phyloP scores from a whole-genome alignment of 2,888 invertebrate species.

The Cephus spinipes region DNA sequence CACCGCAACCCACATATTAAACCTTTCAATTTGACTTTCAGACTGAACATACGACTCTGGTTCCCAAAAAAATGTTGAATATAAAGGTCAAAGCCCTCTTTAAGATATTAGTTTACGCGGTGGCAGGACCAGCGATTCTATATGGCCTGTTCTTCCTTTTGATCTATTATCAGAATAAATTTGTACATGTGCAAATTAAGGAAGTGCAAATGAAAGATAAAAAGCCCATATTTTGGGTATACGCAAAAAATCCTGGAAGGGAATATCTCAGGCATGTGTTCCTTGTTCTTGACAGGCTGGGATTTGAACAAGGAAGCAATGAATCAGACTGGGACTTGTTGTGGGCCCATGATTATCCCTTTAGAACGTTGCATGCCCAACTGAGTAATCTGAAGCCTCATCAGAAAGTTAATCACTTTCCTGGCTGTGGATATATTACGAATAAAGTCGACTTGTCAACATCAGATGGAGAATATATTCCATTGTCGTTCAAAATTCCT shows the following conservation, averaged over 20 bases:
- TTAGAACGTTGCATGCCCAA: constrained; percentile 70
- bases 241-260: constrained; percentile 72
- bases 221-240: constrained; percentile 72
- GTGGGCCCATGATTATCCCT: constrained; percentile 97
- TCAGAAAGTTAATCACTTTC: constrained; percentile 93
- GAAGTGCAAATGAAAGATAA: constrained; percentile 32
- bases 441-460: constrained; percentile 92
- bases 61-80: constrained; percentile 30
- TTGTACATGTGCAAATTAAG: constrained; percentile 20
- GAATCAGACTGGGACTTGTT: constrained; percentile 84
- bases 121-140: constrained; percentile 43
- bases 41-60: too few species aligned
- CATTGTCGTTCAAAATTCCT: constrained; percentile 90
- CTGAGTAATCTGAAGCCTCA: constrained; percentile 74
- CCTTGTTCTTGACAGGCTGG: constrained; percentile 80
- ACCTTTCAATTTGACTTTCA: too few species aligned
- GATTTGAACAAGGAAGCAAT: constrained; percentile 73
- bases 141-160: constrained; percentile 43
- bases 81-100: constrained; percentile 49
- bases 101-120: constrained; percentile 44
- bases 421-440: constrained; percentile 92
- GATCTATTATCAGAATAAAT: constrained; percentile 35
- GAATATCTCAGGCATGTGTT: constrained; percentile 86
- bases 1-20: too few species aligned
- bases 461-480: constrained; percentile 82